Evolutionary conservation across 2,113 vertebrate genomes (phyloP).

Genomic region (Cepphus grylle): DNA sequence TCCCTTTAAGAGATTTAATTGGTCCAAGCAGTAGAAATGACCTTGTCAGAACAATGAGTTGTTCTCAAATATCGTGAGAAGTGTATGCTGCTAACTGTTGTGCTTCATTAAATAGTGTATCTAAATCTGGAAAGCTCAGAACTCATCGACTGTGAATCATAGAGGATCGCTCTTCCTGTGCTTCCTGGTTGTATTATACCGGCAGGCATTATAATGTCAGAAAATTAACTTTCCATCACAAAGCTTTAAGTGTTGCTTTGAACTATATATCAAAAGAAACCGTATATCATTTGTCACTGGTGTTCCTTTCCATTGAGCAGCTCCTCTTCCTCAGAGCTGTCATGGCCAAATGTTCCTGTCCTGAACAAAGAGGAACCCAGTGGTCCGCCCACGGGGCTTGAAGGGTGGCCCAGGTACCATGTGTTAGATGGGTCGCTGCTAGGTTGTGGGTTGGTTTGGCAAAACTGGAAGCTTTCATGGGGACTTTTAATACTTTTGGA

Average conservation of each 20-base stretch:
- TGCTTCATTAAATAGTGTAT: background rate
- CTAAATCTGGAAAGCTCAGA: background rate
- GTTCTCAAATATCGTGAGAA: background rate
- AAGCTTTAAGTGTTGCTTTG: background rate
- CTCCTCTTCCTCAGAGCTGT: background rate
- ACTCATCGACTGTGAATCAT: background rate
- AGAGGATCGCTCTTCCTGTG: background rate
- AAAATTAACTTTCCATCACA: background rate
- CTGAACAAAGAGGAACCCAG: background rate
- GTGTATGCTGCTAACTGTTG: background rate
- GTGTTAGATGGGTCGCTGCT: background rate
- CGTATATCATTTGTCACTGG: background rate
- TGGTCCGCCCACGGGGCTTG: fast-evolving
- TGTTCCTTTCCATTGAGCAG: background rate
- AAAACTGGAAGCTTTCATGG: background rate
- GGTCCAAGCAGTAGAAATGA: background rate
- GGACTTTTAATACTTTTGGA: background rate
- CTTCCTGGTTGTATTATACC: background rate
- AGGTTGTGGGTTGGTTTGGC: fast-evolving
- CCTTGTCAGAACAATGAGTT: background rate
- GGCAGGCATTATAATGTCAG: background rate
- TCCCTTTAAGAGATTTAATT: background rate
- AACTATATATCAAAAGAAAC: background rate
- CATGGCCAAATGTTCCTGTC: background rate
- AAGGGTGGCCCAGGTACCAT: fast-evolving